A percentile compares a stretch with the other conserved stretches of the same genome.
phyloP scores from a whole-genome alignment of 2,113 vertebrate genomes.

The Serilophus lunatus region DNA sequence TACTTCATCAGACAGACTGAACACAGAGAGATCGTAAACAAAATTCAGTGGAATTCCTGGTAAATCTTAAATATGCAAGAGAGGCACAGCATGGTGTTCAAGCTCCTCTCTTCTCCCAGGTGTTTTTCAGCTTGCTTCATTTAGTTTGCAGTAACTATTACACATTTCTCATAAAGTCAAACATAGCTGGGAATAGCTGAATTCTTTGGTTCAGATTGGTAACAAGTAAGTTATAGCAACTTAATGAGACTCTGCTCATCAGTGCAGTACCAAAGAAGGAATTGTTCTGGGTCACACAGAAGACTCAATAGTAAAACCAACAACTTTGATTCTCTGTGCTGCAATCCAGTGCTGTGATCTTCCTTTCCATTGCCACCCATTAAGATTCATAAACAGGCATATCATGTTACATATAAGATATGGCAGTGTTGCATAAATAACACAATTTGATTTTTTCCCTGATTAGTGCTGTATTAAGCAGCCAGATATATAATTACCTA shows the following conservation, averaged over 20 bases:
- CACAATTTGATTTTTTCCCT: neutral
- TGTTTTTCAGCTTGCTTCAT: neutral
- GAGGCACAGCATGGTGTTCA: neutral
- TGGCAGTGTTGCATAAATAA: neutral
- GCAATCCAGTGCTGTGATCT: neutral
- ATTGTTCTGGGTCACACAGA: neutral
- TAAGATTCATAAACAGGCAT: neutral
- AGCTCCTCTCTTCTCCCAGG: neutral
- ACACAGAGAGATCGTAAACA: neutral
- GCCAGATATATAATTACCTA: neutral
- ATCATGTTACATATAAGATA: neutral
- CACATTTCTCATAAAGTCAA: neutral
- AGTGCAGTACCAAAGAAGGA: neutral
- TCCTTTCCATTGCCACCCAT: neutral
- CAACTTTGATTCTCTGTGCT: neutral
- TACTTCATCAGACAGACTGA: neutral
- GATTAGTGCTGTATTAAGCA: neutral
- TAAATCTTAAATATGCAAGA: neutral
- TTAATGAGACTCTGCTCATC: neutral
- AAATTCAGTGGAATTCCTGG: neutral
- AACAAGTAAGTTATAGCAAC: neutral
- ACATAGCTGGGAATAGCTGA: neutral
- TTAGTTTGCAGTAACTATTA: neutral
- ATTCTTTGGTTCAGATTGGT: neutral
- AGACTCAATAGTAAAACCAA: neutral